Conservation (phyloP, 2,888 invertebrate species). For the Drosophila mimetica region DNA sequence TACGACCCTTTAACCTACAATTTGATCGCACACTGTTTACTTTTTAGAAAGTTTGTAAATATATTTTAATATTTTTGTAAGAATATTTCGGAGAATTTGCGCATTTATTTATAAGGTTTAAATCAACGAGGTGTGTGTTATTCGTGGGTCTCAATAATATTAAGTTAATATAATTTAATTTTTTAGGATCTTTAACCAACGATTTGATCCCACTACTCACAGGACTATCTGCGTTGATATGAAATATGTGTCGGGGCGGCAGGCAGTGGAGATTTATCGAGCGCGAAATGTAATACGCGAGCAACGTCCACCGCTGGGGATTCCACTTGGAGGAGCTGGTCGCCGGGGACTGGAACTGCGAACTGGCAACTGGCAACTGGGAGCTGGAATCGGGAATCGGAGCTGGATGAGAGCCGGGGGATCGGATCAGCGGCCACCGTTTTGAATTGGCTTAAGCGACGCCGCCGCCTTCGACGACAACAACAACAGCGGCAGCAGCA, state of each 20-base stretch:
- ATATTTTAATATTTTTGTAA: too few species aligned
- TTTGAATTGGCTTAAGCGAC: conserved; percentile 81
- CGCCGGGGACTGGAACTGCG: not conserved
- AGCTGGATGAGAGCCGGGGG: conserved; percentile 19
- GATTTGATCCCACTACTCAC: conserved; percentile 50
- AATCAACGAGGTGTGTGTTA: too few species aligned
- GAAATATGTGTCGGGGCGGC: conserved; percentile 78
- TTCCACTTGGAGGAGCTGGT: conserved; percentile 26
- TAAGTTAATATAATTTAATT: not conserved
- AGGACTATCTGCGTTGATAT: conserved; percentile 76
- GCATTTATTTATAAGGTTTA: too few species aligned
- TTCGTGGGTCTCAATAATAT: too few species aligned
- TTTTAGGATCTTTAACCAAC: not conserved
- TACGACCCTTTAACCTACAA: too few species aligned
- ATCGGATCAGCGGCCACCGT: conserved; percentile 70
- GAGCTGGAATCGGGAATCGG: conserved; percentile 14
- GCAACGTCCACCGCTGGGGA: conserved; percentile 55
- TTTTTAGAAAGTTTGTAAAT: too few species aligned
- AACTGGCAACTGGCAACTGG: not conserved
- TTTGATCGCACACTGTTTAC: too few species aligned
- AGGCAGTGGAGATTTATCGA: conserved; percentile 83
- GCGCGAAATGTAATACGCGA: conserved; percentile 84
- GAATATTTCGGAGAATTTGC: too few species aligned
- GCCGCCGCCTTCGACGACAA: conserved; percentile 55
- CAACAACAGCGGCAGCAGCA: conserved; percentile 18